Conservation (phyloP, 2,113 vertebrate genomes). For the Vombatus ursinus region DNA sequence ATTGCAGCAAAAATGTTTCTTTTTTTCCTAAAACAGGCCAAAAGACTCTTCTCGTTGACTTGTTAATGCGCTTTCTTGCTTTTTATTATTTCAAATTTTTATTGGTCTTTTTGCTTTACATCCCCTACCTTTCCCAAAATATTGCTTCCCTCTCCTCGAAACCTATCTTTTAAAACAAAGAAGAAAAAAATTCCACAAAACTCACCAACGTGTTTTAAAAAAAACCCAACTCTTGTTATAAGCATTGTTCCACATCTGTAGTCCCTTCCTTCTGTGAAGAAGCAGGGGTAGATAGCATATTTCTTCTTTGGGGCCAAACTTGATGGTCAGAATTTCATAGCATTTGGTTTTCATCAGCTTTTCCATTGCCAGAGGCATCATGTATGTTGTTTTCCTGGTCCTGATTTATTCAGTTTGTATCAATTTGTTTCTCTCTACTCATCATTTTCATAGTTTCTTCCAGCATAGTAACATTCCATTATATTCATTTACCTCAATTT, state of each 20-base stretch:
- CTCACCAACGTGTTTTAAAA: background rate
- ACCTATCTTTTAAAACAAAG: background rate
- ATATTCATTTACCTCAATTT: background rate
- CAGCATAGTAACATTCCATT: background rate
- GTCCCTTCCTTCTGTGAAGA: background rate
- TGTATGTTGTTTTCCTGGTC: background rate
- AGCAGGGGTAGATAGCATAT: background rate
- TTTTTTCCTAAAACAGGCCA: background rate
- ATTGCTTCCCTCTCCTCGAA: background rate
- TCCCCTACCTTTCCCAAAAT: background rate
- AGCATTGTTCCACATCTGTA: background rate
- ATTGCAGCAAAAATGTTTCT: slow-evolving; percentile 31
- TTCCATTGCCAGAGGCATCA: background rate
- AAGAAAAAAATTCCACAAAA: background rate
- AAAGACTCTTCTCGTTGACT: background rate
- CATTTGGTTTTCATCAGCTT: background rate
- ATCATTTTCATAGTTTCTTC: background rate
- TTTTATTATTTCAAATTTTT: background rate
- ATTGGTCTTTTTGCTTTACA: background rate
- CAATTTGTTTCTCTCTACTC: background rate
- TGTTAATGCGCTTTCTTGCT: background rate
- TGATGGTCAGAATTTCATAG: background rate
- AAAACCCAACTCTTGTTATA: background rate
- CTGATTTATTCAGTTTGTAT: background rate
- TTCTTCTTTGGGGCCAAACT: background rate